A percentile compares a stretch with the other conserved stretches of the same genome.
Evolutionary conservation across 2,888 invertebrate genomes (phyloP).

Genomic region (Drosophila putrida): DNA sequence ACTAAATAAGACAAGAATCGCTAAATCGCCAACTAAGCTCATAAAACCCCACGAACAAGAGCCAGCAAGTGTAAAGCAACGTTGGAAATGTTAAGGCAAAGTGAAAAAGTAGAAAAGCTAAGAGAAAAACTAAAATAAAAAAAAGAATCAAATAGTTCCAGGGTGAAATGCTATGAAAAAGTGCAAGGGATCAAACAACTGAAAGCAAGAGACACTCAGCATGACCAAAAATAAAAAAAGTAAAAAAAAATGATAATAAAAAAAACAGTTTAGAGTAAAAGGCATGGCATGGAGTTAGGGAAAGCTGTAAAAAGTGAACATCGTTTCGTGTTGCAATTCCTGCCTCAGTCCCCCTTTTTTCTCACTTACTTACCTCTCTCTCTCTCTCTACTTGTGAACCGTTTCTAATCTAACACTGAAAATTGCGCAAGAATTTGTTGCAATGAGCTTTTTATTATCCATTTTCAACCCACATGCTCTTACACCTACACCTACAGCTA

Average conservation of each 20-base stretch:
- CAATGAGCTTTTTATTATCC: conserved; percentile 82
- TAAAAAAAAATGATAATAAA: conserved; percentile 8
- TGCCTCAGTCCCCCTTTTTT: conserved; percentile 2
- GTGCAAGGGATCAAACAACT: conserved; percentile 77
- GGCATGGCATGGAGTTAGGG: background rate
- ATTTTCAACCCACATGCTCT: conserved; percentile 57
- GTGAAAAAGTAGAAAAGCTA: conserved; percentile 53
- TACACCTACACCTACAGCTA: conserved; percentile 13
- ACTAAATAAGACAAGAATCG: conserved; percentile 80
- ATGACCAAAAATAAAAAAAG: conserved; percentile 43
- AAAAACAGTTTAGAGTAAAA: conserved; percentile 1
- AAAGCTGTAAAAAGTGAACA: conserved; percentile 46
- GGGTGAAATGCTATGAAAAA: conserved; percentile 69
- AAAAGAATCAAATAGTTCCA: conserved; percentile 25
- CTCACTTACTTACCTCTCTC: background rate
- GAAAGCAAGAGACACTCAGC: conserved; percentile 58
- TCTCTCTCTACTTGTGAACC: too few species aligned
- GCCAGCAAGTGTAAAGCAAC: conserved; percentile 70
- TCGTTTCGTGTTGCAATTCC: conserved; percentile 48
- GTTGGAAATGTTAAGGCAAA: conserved; percentile 61
- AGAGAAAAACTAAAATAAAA: conserved; percentile 31
- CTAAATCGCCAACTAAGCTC: conserved; percentile 81
- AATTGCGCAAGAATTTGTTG: conserved; percentile 80
- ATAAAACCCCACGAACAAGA: conserved; percentile 75
- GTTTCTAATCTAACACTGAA: conserved; percentile 79